Evolutionary conservation across 2,888 invertebrate genomes (phyloP), one percentile per base, ranked within the genome.

Genomic region (Hydrotaea cyrtoneurina): DNA sequence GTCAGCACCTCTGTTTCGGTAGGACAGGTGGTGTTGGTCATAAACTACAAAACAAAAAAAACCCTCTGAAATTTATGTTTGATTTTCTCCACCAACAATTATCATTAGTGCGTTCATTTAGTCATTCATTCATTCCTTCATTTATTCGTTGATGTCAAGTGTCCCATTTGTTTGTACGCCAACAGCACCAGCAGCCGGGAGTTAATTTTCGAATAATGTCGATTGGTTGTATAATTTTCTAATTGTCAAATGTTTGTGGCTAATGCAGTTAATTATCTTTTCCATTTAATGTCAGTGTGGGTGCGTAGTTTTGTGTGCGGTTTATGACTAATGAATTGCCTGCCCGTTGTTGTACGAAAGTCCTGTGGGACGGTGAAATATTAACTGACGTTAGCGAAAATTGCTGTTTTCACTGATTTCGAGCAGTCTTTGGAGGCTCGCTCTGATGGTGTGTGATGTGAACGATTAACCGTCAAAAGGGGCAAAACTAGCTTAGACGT

Each of bases 231-330:
- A 46, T 72, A 82, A 85, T 74, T 82, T 74, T 73, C 59, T 82
- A 82, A 85, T 82, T 85, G 82, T 64, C 77, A 69, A 77, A 71
- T 77, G 71, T 80, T 79, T 64, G 59, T 39, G 57, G 59, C 36
- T 82, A 77, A 85, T 79, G 43, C 69, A 74, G 59, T 82, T 85
- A 82, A 85, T 85, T 85, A 85, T 31, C 31, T 31, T 31, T 31
- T 31, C 31, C 7, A 7, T 4, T 31, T 31, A 31, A 31, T 7
- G 31, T 31, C n/a, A 31, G 31, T 31, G 31, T 50, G 8, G 10
- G 31, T 59, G n/a, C 13, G 69, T n/a, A n/a, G n/a, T n/a, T n/a
- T n/a, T 11, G 23, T 17, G 46, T 73, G 74, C 66, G 26, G 46
- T 50, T 69, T 46, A 15, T 21, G 23, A 19, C 15, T 53, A 77